These are phyloP conservation scores for Mastomys coucha DNA, from an alignment of 2,113 vertebrate species.

Conservation along the genomic window DNA sequence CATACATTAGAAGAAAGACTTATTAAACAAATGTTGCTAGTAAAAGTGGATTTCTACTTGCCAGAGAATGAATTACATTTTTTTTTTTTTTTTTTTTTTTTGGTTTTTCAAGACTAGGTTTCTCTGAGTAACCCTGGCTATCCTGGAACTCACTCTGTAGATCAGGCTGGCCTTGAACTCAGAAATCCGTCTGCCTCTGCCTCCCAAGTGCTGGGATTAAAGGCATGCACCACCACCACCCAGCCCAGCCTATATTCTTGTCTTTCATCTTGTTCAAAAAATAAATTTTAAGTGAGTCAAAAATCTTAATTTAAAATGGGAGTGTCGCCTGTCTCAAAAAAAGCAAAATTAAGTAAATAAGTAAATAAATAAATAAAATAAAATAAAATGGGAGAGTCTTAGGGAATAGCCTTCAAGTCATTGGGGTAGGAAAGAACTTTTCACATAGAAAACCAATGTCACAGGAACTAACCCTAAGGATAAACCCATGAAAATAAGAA, in stretches of 20 bases:
- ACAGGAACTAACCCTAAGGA: neutral
- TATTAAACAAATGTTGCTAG: neutral
- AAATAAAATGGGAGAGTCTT: neutral
- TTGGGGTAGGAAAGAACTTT: neutral
- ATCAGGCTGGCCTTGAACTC: too few relatives aligned
- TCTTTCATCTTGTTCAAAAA: neutral
- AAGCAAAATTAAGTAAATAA: too few relatives aligned
- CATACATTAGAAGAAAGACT: neutral
- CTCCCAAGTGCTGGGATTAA: too few relatives aligned
- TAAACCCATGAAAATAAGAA: neutral
- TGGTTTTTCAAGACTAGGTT: too few relatives aligned
- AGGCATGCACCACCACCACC: too few relatives aligned
- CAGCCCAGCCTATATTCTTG: too few relatives aligned
- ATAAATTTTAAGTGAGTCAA: neutral
- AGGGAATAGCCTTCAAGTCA: neutral
- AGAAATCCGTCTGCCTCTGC: too few relatives aligned
- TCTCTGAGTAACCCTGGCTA: too few relatives aligned
- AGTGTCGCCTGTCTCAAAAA: neutral
- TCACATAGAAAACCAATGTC: neutral
- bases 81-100: too few relatives aligned
- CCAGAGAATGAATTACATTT: neutral
- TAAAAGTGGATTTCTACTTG: neutral
- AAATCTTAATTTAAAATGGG: neutral
- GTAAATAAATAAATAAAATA: too few relatives aligned
- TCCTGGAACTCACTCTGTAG: too few relatives aligned